phyloP scores from a whole-genome alignment of 2,888 invertebrate genomes.

The Apamea anceps region DNA sequence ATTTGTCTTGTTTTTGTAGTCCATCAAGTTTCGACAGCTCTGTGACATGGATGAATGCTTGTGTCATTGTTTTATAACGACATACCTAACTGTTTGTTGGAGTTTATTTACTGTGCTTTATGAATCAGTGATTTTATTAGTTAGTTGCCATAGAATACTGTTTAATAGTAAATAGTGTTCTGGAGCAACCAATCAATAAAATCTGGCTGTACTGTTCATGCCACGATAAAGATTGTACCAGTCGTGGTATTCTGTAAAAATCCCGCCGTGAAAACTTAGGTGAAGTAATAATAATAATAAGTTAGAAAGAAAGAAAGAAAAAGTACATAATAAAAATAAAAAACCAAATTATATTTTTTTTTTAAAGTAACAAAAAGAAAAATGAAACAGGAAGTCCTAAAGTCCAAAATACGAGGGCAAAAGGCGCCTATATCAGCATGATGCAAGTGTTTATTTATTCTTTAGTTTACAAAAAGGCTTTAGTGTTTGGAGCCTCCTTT shows the following conservation, averaged over 20 bases:
- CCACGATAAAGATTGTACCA: background rate
- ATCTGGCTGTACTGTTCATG: background rate
- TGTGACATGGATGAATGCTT: slow-evolving; percentile 42
- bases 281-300: background rate
- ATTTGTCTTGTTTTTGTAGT: slow-evolving; percentile 48
- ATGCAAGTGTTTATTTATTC: background rate
- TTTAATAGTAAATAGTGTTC: background rate
- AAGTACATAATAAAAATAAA: too few relatives aligned
- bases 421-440: too few relatives aligned
- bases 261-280: background rate
- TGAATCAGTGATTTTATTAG: background rate
- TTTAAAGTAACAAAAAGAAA: background rate
- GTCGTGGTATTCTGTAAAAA: too few relatives aligned
- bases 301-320: too few relatives aligned
- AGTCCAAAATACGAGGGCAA: too few relatives aligned
- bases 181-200: background rate
- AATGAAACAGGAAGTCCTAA: background rate
- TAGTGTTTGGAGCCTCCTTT: background rate
- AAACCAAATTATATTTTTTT: too few relatives aligned
- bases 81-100: background rate
- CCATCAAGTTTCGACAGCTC: slow-evolving; percentile 57
- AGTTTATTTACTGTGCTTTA: background rate
- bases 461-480: background rate
- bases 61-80: slow-evolving; percentile 38
- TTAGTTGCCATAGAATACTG: background rate